These are phyloP conservation scores for Sebastes aleutianus DNA, from an alignment of 2,797 vertebrate species.

Conservation along the genomic window DNA sequence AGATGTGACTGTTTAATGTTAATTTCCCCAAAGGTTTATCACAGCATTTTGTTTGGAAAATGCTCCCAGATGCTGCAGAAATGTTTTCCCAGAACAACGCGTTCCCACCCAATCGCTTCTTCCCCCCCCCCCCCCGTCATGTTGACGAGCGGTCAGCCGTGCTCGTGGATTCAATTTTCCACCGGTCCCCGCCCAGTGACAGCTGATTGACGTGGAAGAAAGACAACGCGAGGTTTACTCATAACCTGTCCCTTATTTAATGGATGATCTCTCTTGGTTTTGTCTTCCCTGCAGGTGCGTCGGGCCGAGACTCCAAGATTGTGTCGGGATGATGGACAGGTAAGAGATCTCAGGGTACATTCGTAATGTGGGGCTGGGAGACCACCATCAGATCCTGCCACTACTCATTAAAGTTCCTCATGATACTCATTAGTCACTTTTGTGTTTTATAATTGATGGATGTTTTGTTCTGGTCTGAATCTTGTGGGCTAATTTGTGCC, in stretches of 20 bases:
- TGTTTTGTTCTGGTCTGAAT: not conserved
- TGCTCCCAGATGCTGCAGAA: not conserved
- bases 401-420: slow-evolving; percentile 18
- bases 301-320: slow-evolving; percentile 93
- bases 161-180: slow-evolving; percentile 40
- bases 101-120: not conserved
- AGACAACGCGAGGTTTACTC: slow-evolving; percentile 61
- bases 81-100: not conserved
- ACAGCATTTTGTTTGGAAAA: not conserved
- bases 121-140: slow-evolving; percentile 5
- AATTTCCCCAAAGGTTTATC: slow-evolving; percentile 2
- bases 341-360: slow-evolving; percentile 67
- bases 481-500: not conserved
- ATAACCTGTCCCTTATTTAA: slow-evolving; percentile 66
- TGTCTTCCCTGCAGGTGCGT: slow-evolving; percentile 86
- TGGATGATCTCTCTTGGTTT: slow-evolving; percentile 50
- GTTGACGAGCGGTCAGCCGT: slow-evolving; percentile 39
- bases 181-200: slow-evolving; percentile 35
- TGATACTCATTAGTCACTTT: slow-evolving; percentile 30
- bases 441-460: not conserved
- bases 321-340: slow-evolving; percentile 99
- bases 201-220: slow-evolving; percentile 61
- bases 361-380: slow-evolving; percentile 7
- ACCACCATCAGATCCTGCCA: slow-evolving; percentile 19
- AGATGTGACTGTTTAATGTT: not conserved